Conservation (phyloP, 2,113 vertebrate genomes). For the Hiodon tergisus region DNA sequence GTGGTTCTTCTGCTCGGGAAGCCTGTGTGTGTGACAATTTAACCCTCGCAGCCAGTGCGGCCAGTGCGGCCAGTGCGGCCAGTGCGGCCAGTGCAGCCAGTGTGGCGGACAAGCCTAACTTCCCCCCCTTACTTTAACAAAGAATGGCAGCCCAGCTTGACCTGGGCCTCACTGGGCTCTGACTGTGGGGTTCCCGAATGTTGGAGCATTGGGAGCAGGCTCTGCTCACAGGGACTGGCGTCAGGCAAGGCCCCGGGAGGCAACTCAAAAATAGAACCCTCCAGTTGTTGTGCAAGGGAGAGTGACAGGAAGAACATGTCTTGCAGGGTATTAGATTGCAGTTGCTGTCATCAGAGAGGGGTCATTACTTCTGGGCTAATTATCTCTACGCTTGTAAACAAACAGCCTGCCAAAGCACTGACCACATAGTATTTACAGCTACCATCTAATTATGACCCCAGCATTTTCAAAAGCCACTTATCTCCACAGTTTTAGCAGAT, state of each 20-base stretch:
- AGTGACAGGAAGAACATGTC: constrained; percentile 63
- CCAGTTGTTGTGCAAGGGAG: constrained; percentile 65
- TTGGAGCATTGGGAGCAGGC: constrained; percentile 33
- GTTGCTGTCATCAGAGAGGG: constrained; percentile 28
- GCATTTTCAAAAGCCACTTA: constrained; percentile 17
- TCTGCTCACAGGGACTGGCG: constrained; percentile 61
- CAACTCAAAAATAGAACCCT: constrained; percentile 59
- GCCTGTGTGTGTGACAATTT: too few species aligned
- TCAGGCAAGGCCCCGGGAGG: constrained; percentile 54
- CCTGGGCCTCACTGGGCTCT: constrained; percentile 39
- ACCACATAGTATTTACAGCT: constrained; percentile 2
- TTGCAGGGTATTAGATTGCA: constrained; percentile 46
- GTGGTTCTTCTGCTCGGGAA: too few species aligned
- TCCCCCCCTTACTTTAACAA: background rate
- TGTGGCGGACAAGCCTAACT: background rate
- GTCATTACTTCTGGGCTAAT: constrained; percentile 34
- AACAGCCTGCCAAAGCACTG: constrained; percentile 25
- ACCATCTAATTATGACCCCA: constrained; percentile 12
- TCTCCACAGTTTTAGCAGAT: background rate
- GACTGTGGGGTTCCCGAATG: constrained; percentile 46
- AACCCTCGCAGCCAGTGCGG: too few species aligned
- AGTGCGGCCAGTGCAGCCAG: too few species aligned
- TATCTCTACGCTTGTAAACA: constrained; percentile 31
- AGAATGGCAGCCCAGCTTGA: background rate
- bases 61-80: background rate